phyloP scores from a whole-genome alignment of 2,113 vertebrate genomes.

The Phyllostomus hastatus region DNA sequence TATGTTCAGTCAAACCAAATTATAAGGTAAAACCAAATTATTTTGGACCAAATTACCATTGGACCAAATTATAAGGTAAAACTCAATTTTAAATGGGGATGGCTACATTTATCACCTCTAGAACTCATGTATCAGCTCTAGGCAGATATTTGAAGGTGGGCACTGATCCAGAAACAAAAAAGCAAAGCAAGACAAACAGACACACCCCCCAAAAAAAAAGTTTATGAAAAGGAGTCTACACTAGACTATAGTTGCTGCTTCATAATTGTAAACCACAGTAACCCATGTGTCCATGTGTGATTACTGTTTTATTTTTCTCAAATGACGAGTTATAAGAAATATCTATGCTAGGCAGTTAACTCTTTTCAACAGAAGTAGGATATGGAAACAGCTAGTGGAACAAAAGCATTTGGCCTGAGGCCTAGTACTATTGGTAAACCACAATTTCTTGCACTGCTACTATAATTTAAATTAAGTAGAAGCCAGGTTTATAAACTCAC shows the following conservation, averaged over 20 bases:
- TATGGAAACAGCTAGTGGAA: slow-evolving; percentile 50
- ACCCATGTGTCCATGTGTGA: slow-evolving; percentile 52
- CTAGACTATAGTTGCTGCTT: slow-evolving; percentile 51
- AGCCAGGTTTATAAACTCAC: slow-evolving; percentile 79
- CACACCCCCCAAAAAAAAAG: not conserved
- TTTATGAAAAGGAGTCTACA: slow-evolving; percentile 54
- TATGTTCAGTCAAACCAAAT: slow-evolving; percentile 31
- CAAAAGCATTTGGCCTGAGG: slow-evolving; percentile 70
- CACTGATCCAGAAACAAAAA: slow-evolving; percentile 68
- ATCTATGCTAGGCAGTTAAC: slow-evolving; percentile 63
- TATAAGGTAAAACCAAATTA: slow-evolving; percentile 30
- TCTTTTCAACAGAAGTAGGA: slow-evolving; percentile 60
- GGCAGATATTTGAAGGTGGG: slow-evolving; percentile 73
- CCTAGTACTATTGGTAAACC: slow-evolving; percentile 72
- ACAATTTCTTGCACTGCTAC: slow-evolving; percentile 72
- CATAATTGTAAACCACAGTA: slow-evolving; percentile 65
- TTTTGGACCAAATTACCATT: too few relatives aligned
- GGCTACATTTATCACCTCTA: slow-evolving; percentile 64
- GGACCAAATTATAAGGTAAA: not conserved
- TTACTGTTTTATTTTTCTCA: slow-evolving; percentile 76
- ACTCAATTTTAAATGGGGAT: slow-evolving; percentile 73
- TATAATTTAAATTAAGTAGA: slow-evolving; percentile 82
- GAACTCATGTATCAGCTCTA: slow-evolving; percentile 63
- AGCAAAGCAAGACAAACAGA: not conserved
- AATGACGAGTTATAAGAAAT: slow-evolving; percentile 67